These are phyloP conservation scores for Caenorhabditis angaria DNA, from an alignment of 2,888 invertebrate genomes.

Conservation along the genomic window DNA sequence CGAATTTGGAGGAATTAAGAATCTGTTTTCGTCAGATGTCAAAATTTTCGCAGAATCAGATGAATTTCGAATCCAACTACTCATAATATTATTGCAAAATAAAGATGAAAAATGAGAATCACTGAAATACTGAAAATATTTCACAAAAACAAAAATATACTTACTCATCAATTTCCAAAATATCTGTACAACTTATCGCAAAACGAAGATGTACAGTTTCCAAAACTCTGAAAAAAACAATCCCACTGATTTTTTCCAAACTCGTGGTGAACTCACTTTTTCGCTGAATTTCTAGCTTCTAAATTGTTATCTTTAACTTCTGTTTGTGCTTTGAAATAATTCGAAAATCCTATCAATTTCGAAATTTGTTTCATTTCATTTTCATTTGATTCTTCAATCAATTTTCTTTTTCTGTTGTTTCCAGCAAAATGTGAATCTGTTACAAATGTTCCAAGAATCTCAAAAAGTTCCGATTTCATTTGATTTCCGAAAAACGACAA, in stretches of 20 bases:
- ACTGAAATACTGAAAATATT: neutral
- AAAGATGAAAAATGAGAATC: neutral
- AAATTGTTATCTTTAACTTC: slow-evolving; percentile 40
- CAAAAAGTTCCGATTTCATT: slow-evolving; percentile 44
- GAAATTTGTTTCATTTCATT: neutral
- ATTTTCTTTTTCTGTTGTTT: slow-evolving; percentile 11
- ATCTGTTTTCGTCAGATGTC: slow-evolving; percentile 2
- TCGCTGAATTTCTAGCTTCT: slow-evolving; percentile 28
- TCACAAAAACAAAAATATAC: neutral
- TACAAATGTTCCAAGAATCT: slow-evolving; percentile 51
- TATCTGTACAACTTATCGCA: slow-evolving; percentile 3
- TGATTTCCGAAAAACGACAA: slow-evolving; percentile 20
- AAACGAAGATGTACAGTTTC: neutral
- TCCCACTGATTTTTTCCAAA: neutral
- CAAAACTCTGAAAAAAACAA: too few species aligned
- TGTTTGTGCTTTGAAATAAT: slow-evolving; percentile 9
- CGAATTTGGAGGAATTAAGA: slow-evolving; percentile 29
- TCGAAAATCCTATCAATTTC: slow-evolving; percentile 1
- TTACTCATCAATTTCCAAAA: slow-evolving; percentile 4
- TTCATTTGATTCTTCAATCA: neutral
- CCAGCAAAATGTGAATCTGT: slow-evolving; percentile 50
- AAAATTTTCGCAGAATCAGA: slow-evolving; percentile 4
- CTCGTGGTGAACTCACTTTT: slow-evolving; percentile 12
- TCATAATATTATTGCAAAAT: slow-evolving; percentile 21
- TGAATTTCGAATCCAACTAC: slow-evolving; percentile 19